phyloP scores from a whole-genome alignment of 2,113 vertebrate species.

The Elachura formosa region DNA sequence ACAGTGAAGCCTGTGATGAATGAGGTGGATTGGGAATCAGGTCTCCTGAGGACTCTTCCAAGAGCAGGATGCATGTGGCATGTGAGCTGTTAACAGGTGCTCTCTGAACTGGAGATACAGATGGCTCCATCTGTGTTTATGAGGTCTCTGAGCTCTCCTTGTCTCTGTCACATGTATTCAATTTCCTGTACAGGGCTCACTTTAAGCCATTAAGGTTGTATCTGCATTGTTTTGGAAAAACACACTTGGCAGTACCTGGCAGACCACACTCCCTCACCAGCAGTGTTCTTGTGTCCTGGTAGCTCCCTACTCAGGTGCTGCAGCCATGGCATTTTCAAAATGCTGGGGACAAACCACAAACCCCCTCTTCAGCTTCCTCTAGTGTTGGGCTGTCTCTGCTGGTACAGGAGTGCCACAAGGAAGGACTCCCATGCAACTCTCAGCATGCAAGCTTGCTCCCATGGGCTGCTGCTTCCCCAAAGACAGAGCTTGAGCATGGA shows the following conservation, averaged over 20 bases:
- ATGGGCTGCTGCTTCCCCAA: not conserved
- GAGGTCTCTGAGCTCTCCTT: not conserved
- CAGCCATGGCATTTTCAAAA: not conserved
- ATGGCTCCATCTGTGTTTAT: slow-evolving; percentile 4
- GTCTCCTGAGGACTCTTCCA: slow-evolving; percentile 24
- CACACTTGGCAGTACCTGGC: not conserved
- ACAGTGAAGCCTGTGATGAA: slow-evolving; percentile 23
- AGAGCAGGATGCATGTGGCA: slow-evolving; percentile 2
- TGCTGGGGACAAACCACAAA: not conserved
- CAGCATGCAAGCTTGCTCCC: not conserved
- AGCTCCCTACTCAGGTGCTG: not conserved
- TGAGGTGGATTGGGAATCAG: not conserved
- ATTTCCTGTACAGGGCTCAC: slow-evolving; percentile 5
- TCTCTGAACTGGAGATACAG: slow-evolving; percentile 37
- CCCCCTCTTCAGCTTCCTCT: not conserved
- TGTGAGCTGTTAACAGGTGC: slow-evolving; percentile 38
- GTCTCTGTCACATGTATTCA: slow-evolving; percentile 38
- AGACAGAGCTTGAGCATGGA: not conserved
- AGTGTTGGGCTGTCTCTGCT: not conserved
- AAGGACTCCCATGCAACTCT: not conserved
- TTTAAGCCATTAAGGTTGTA: not conserved
- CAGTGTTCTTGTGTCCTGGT: not conserved
- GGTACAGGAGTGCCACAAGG: not conserved
- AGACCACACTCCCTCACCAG: not conserved
- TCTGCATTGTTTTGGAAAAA: not conserved